Conservation (phyloP, 1,140 invertebrate genomes). For the Cotesia vestalis region DNA sequence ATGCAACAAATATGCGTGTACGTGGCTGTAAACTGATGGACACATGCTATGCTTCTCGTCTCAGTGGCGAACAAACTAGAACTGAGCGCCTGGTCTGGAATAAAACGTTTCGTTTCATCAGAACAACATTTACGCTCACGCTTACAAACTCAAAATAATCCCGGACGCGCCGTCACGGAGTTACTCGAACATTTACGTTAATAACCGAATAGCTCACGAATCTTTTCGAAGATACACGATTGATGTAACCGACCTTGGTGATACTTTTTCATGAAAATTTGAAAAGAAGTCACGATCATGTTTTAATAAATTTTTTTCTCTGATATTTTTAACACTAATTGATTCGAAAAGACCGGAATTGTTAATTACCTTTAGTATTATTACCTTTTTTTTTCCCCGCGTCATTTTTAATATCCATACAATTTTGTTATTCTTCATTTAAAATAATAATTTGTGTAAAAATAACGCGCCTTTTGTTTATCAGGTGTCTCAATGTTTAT, state of each 20-base stretch:
- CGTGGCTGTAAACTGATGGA: conserved; percentile 53
- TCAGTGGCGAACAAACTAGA: conserved; percentile 44
- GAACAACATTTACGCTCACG: neutral
- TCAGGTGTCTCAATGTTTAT: too few relatives aligned
- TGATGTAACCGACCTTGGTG: conserved; percentile 1
- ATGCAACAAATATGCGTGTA: conserved; percentile 51
- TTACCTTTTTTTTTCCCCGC: too few relatives aligned
- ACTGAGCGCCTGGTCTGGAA: conserved; percentile 34
- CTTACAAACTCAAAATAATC: conserved; percentile 8
- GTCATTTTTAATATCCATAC: too few relatives aligned
- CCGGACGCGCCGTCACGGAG: conserved; percentile 22
- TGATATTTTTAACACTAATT: too few relatives aligned
- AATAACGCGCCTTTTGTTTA: too few relatives aligned
- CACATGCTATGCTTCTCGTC: conserved; percentile 59
- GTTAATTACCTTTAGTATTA: too few relatives aligned
- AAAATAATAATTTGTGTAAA: too few relatives aligned
- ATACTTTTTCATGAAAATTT: neutral
- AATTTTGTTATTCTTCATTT: too few relatives aligned
- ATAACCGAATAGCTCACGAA: neutral
- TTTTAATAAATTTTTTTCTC: neutral
- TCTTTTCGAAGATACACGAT: neutral
- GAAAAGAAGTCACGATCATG: neutral
- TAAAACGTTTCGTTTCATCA: too few relatives aligned
- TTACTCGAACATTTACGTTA: conserved; percentile 18
- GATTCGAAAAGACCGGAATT: too few relatives aligned